phyloP scores from a whole-genome alignment of 2,888 invertebrate genomes.

The Geophilus truncorum region DNA sequence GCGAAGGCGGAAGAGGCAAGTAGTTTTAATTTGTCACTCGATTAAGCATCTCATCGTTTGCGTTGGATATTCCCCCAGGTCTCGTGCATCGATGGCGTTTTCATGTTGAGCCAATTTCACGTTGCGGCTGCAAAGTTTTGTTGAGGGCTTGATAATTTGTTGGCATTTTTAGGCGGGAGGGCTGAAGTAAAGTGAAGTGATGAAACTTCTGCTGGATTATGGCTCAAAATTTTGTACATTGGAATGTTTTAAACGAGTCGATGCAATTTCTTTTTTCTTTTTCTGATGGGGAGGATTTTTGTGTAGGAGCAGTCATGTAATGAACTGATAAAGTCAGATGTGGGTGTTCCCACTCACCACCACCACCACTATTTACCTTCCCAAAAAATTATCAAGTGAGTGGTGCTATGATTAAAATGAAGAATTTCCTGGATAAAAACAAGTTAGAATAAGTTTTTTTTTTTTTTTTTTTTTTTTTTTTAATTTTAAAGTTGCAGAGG shows the following conservation, averaged over 20 bases:
- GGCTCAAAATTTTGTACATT: not conserved
- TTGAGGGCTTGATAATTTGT: slow-evolving; percentile 1
- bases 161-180: not conserved
- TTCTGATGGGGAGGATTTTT: no score
- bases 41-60: slow-evolving; percentile 24
- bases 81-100: slow-evolving; percentile 17
- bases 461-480: no score
- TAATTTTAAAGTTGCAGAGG: no score
- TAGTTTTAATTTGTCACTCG: slow-evolving; percentile 27
- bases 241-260: not conserved
- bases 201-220: not conserved
- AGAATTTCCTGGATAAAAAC: no score
- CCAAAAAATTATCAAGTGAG: no score
- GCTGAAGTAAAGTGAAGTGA: not conserved
- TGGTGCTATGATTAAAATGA: no score
- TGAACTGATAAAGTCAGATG: no score
- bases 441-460: no score
- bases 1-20: not conserved
- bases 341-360: no score
- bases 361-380: no score
- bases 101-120: slow-evolving; percentile 24
- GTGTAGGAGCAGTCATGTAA: no score
- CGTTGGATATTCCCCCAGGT: not conserved
- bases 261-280: not conserved
- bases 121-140: not conserved